Conservation (phyloP, 1,140 invertebrate species). For the Leptinotarsa defecta region DNA sequence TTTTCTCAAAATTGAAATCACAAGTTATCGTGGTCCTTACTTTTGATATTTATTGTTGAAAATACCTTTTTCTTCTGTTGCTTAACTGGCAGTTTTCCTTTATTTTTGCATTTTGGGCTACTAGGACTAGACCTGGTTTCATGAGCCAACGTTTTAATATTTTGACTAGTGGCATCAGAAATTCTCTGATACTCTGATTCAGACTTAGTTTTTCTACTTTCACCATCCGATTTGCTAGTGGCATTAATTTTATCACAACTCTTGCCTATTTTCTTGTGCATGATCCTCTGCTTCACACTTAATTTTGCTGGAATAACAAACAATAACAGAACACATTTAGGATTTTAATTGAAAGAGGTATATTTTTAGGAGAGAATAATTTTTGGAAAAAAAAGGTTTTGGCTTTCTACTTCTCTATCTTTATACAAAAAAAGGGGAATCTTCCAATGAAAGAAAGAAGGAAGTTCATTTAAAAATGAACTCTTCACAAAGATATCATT, state of each 20-base stretch:
- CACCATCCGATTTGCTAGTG: conserved; percentile 36
- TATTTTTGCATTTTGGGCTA: conserved; percentile 54
- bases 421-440: too few species aligned
- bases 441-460: too few species aligned
- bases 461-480: too few species aligned
- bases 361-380: too few species aligned
- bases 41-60: neutral
- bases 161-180: conserved; percentile 62
- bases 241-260: conserved; percentile 55
- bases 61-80: conserved; percentile 40
- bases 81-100: conserved; percentile 45
- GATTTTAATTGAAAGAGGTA: too few species aligned
- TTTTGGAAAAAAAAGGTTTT: too few species aligned
- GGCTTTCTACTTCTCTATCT: too few species aligned
- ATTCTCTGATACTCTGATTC: conserved; percentile 69
- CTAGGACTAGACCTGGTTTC: conserved; percentile 50
- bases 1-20: too few species aligned
- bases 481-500: too few species aligned
- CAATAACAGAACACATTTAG: neutral
- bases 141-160: conserved; percentile 61
- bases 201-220: conserved; percentile 43
- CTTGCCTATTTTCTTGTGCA: conserved; percentile 56
- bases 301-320: conserved; percentile 37
- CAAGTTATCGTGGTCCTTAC: too few species aligned
- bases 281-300: conserved; percentile 46